phyloP scores from a whole-genome alignment of 2,888 invertebrate species.

The Rhamphomyia laevipes region DNA sequence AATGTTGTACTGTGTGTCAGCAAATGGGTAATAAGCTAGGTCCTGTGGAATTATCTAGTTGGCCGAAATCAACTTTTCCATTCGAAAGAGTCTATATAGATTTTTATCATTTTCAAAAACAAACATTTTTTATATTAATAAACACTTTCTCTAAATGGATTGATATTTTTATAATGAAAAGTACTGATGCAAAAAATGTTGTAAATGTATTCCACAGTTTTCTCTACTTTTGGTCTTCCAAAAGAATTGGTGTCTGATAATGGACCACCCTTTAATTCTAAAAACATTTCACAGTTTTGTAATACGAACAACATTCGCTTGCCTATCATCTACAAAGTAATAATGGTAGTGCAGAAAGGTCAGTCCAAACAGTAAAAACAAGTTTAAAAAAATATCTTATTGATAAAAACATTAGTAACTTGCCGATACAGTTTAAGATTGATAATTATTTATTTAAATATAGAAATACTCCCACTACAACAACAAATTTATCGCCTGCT shows the following conservation, averaged over 20 bases:
- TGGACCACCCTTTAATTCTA: slow-evolving; percentile 9
- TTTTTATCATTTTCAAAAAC: slow-evolving; percentile 4
- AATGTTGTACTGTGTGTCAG: background rate
- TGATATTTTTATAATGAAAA: background rate
- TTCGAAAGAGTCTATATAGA: slow-evolving; percentile 13
- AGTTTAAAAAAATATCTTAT: slow-evolving; percentile 8
- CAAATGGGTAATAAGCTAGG: background rate
- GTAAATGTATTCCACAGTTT: slow-evolving; percentile 3
- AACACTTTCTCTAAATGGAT: slow-evolving; percentile 7
- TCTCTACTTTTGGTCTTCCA: slow-evolving; percentile 10
- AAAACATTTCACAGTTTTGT: slow-evolving; percentile 3
- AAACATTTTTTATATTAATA: background rate
- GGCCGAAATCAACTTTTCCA: background rate
- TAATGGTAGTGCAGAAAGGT: slow-evolving; percentile 16
- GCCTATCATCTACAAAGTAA: slow-evolving; percentile 16
- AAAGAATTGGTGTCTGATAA: slow-evolving; percentile 10
- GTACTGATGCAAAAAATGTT: background rate
- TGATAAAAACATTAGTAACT: background rate
- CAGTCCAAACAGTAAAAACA: slow-evolving; percentile 17
- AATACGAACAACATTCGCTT: slow-evolving; percentile 11
- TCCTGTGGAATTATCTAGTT: background rate
- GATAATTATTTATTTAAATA: background rate
- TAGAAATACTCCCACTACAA: background rate
- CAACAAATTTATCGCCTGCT: background rate
- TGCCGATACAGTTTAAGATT: background rate